These are phyloP conservation scores for Suricata suricatta DNA, from an alignment of 2,113 vertebrate genomes.

Conservation along the genomic window DNA sequence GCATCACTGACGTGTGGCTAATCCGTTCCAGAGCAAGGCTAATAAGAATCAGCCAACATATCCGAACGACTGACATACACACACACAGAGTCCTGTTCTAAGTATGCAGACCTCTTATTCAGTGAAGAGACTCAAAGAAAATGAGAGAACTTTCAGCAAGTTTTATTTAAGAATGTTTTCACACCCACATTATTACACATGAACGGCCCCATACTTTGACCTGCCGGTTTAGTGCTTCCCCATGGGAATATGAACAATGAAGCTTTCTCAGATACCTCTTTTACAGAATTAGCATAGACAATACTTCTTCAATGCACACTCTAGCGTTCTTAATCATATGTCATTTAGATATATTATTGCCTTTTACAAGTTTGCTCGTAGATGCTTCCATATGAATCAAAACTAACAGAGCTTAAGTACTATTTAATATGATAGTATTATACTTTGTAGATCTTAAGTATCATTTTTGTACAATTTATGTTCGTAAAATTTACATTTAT, in stretches of 20 bases:
- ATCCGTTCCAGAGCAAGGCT: background rate
- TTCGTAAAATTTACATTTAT: background rate
- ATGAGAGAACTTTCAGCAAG: background rate
- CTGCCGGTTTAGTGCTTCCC: background rate
- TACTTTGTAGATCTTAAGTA: background rate
- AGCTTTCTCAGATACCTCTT: background rate
- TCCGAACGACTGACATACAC: background rate
- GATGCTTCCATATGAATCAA: background rate
- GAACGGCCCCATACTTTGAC: background rate
- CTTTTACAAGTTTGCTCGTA: background rate
- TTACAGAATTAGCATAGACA: background rate
- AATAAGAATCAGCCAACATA: background rate
- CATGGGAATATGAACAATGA: background rate
- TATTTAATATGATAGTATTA: background rate
- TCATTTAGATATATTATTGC: background rate
- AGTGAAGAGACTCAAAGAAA: background rate
- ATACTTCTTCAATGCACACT: background rate
- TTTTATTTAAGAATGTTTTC: conserved; percentile 36
- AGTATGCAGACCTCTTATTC: background rate
- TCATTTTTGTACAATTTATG: conserved; percentile 23
- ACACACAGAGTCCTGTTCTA: background rate
- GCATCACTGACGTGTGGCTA: background rate
- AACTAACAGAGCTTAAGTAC: background rate
- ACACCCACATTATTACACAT: background rate
- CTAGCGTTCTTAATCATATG: background rate